Evolutionary conservation across 2,797 vertebrate genomes (phyloP).

Genomic region (Ibycter americanus): DNA sequence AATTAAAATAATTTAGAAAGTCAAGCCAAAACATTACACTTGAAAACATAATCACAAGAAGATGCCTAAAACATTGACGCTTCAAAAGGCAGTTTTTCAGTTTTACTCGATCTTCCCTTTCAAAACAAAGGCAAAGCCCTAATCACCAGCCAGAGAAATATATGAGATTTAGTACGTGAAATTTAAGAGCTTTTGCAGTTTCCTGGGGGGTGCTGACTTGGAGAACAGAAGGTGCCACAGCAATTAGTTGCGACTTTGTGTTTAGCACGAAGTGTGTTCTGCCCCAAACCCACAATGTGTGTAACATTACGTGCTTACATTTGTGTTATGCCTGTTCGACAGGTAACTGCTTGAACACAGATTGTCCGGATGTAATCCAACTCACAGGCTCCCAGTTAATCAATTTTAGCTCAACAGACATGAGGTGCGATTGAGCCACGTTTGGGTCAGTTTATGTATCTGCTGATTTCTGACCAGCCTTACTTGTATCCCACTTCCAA

Average conservation of each 20-base stretch:
- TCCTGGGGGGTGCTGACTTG: background rate
- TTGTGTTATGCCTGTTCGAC: background rate
- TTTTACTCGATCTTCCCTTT: background rate
- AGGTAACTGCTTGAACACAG: background rate
- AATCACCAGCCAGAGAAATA: background rate
- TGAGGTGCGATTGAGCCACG: rapidly evolving
- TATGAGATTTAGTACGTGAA: background rate
- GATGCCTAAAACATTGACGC: background rate
- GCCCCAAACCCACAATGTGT: rapidly evolving
- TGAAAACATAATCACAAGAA: background rate
- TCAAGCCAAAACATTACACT: background rate
- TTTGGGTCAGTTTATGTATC: background rate
- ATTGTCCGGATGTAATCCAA: rapidly evolving
- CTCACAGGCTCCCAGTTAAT: rapidly evolving
- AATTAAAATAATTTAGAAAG: background rate
- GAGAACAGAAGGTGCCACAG: background rate
- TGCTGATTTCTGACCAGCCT: background rate
- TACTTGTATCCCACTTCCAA: background rate
- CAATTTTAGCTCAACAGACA: background rate
- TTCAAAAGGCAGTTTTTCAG: background rate
- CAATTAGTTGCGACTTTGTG: background rate
- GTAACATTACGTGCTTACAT: rapidly evolving
- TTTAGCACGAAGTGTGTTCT: rapidly evolving
- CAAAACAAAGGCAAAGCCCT: background rate
- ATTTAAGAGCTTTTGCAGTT: background rate